phyloP scores from a whole-genome alignment of 1,140 invertebrate genomes.

The Zaprionus ornatus region DNA sequence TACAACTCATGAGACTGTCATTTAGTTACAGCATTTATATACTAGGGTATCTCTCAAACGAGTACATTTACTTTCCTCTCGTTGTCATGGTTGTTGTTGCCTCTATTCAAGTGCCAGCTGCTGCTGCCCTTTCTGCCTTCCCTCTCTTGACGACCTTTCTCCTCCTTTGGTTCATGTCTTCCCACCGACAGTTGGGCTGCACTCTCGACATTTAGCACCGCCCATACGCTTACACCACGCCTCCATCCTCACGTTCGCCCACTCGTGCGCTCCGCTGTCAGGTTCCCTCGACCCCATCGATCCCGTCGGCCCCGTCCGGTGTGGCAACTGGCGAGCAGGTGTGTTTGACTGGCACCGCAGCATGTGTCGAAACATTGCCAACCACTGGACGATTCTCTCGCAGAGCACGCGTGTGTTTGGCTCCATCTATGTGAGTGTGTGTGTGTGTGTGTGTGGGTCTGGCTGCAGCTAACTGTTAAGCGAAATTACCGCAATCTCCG shows the following conservation, averaged over 20 bases:
- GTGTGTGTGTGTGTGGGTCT: constrained; percentile 25
- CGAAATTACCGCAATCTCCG: constrained; percentile 79
- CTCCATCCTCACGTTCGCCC: not conserved
- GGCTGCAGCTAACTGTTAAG: constrained; percentile 73
- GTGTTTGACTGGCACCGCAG: constrained; percentile 70
- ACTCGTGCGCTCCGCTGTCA: not conserved
- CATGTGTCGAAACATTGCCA: constrained; percentile 60
- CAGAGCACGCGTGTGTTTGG: not conserved
- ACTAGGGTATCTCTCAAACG: not conserved
- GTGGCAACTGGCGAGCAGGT: constrained; percentile 53
- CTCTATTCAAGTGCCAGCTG: constrained; percentile 80
- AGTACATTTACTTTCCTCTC: not conserved
- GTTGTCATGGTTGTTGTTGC: constrained; percentile 48
- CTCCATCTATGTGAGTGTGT: constrained; percentile 1
- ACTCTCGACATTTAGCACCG: constrained; percentile 71
- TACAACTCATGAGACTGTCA: too few relatives aligned
- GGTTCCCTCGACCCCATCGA: not conserved
- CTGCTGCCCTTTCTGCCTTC: constrained; percentile 48
- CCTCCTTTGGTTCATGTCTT: not conserved
- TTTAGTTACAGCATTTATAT: not conserved
- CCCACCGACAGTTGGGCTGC: constrained; percentile 58
- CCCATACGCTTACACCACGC: constrained; percentile 51
- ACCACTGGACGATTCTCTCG: constrained; percentile 17
- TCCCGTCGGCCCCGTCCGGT: not conserved
- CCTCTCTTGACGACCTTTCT: constrained; percentile 11